Base-by-base conservation (phyloP, 2,888 invertebrate species). In the Andrena chrysosceles region DNA sequence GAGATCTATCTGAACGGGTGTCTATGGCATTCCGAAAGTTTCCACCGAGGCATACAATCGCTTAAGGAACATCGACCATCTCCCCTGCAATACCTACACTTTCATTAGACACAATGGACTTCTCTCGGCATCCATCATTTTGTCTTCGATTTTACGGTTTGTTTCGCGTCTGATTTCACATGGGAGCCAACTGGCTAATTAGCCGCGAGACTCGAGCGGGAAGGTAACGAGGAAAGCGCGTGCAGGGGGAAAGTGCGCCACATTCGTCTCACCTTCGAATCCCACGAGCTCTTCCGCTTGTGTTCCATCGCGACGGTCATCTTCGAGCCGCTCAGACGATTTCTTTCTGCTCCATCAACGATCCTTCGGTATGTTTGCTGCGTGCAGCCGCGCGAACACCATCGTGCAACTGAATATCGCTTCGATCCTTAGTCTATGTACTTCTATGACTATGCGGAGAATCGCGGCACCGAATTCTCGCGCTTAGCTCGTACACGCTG, bases 271-370 rank as follows among this genome's bases (percentile, higher is more conserved):
- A 95, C 95, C 94, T 95, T 95, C 56, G 95, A 95, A 87, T 95
- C 95, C 95, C 95, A 95, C 85, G 95, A 95, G 80, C 94, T 94
- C 92, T 95, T 95, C 89, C 95, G 94, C 86, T 94, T 95, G 90
- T 94, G 94, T 84, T 95, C 95, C 94, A 94, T 94, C 88, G 94
- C 92, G 86, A 95, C 94, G 89, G 94, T 95, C 94, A 94, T 94
- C 84, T 76, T 84, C 52, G 16, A 66, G 60, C 56, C 76, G 72
- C 66, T 68, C 23, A 62, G 66, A 62, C 70, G 70, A 77, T 81
- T 69, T 63, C 59, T 62, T 56, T 70, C 72, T 63, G 74, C 66
- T 54, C 71, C 56, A 54, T 88, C 85, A 85, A 80, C 83, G 81
- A 73, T 85, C 71, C 71, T 73, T 62, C 74, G 79, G 64, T 74